A percentile compares a stretch with the other conserved stretches of the same genome.
Conservation (phyloP, 1,140 invertebrate genomes). For the Lycorma delicatula region DNA sequence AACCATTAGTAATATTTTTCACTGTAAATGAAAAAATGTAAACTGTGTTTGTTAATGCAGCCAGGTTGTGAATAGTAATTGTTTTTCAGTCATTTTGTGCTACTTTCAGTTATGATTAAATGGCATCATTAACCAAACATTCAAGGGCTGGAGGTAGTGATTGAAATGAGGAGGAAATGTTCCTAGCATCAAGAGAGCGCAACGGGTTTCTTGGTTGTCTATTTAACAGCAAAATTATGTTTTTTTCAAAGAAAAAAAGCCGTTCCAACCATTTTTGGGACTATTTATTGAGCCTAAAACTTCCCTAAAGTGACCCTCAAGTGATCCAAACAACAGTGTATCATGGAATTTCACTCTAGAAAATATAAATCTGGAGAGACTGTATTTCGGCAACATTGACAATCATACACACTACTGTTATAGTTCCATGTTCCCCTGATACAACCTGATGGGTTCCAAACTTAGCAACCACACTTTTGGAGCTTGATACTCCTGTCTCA, state of each 20-base stretch:
- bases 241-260: neutral
- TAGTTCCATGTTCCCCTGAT: constrained; percentile 28
- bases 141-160: no score
- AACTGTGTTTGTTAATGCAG: no score
- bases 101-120: no score
- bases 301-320: constrained; percentile 24
- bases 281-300: constrained; percentile 7
- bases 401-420: constrained; percentile 26
- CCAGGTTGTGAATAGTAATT: no score
- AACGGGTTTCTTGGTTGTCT: neutral
- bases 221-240: neutral
- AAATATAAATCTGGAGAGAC: constrained; percentile 34
- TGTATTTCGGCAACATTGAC: constrained; percentile 29
- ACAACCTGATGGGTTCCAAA: constrained; percentile 25
- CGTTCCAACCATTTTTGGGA: constrained; percentile 18
- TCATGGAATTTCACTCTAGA: constrained; percentile 28
- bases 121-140: no score
- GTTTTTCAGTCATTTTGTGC: no score
- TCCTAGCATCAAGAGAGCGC: no score
- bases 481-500: constrained; percentile 26
- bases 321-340: constrained; percentile 29
- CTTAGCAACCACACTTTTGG: constrained; percentile 28
- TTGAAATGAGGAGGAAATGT: no score
- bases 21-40: neutral
- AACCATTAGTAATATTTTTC: neutral